Conservation (phyloP, 2,888 invertebrate species). For the Oxycera nigricornis region DNA sequence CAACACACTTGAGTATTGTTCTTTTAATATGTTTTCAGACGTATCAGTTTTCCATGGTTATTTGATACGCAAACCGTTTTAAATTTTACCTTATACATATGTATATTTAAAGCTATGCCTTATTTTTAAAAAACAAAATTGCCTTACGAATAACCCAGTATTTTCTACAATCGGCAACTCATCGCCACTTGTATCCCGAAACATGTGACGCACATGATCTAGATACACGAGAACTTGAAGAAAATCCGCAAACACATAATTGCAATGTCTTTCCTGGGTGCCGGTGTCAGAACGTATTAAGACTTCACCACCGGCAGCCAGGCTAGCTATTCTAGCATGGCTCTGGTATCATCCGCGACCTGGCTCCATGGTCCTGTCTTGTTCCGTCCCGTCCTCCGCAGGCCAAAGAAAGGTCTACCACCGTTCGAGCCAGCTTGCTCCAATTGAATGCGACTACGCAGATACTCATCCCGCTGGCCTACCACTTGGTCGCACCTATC, state of each 20-base stretch:
- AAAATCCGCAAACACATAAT: slow-evolving; percentile 24
- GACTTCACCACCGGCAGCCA: slow-evolving; percentile 3
- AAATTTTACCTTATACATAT: no score
- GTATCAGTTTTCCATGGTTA: no score
- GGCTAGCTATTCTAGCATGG: background rate
- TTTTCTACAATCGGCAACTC: background rate
- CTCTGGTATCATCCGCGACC: background rate
- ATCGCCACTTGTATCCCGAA: background rate
- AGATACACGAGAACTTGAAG: background rate
- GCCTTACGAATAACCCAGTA: no score
- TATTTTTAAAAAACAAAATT: no score
- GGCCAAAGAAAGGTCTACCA: background rate
- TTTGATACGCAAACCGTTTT: no score
- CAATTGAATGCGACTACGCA: slow-evolving; percentile 6
- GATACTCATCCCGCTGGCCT: background rate
- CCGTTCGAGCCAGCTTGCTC: slow-evolving; percentile 14
- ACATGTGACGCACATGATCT: background rate
- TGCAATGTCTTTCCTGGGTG: slow-evolving; percentile 35
- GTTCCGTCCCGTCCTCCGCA: no score
- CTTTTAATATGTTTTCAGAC: no score
- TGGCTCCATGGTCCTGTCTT: background rate
- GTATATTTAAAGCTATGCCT: no score
- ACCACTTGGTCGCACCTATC: slow-evolving; percentile 12
- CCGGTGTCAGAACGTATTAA: slow-evolving; percentile 44
- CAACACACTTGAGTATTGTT: no score